These are phyloP conservation scores for Stomatorhinus walkeri DNA, from an alignment of 2,797 vertebrate species.

Conservation along the genomic window DNA sequence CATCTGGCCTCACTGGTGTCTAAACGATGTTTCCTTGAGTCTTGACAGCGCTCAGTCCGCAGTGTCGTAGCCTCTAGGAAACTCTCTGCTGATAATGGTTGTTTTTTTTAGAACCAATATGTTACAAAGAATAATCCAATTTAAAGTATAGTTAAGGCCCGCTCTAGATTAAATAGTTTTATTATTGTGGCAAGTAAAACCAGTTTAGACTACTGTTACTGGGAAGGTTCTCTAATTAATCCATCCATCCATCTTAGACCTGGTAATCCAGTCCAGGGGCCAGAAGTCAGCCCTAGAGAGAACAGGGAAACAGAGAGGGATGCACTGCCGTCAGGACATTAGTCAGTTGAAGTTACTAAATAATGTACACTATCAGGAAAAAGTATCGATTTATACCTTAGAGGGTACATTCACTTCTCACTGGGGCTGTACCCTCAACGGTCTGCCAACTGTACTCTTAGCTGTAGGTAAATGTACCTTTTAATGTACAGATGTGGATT, in stretches of 20 bases:
- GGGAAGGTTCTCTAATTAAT: not conserved
- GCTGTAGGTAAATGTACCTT: not conserved
- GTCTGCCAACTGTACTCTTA: not conserved
- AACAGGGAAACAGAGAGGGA: not conserved
- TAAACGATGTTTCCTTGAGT: not conserved
- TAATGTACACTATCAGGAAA: not conserved
- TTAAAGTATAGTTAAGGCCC: not conserved
- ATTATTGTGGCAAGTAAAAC: not conserved
- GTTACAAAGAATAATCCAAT: not conserved
- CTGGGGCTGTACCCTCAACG: not conserved
- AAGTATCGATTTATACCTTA: not conserved
- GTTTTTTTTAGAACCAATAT: not conserved
- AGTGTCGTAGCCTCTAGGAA: not conserved
- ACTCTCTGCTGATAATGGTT: not conserved
- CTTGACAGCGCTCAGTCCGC: not conserved
- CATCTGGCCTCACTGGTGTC: not conserved
- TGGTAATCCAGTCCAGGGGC: not conserved
- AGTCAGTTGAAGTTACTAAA: not conserved
- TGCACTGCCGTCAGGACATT: not conserved
- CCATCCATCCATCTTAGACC: not conserved
- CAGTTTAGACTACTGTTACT: not conserved
- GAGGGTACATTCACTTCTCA: not conserved
- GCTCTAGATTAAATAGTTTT: not conserved
- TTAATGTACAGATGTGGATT: not conserved
- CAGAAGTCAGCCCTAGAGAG: not conserved